Evolutionary conservation across 2,797 vertebrate species (phyloP).

Genomic region (Pipistrellus pipistrellus): DNA sequence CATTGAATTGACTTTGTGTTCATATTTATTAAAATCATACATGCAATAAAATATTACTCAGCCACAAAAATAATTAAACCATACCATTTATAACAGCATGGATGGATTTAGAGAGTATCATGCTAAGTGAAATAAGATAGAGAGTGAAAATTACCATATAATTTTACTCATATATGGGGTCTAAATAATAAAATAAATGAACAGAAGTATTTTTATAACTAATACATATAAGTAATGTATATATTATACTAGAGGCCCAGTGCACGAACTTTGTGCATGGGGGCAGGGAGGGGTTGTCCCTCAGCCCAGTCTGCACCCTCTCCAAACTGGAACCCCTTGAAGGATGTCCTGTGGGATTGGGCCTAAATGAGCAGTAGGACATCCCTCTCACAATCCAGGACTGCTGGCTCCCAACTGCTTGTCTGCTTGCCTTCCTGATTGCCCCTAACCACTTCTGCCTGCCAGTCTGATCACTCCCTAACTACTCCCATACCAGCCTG

Average conservation of each 20-base stretch:
- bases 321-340: no score
- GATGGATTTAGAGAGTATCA: neutral
- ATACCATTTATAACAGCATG: neutral
- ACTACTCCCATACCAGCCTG: no score
- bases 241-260: neutral
- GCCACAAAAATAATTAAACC: neutral
- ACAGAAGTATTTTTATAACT: neutral
- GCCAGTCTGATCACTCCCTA: no score
- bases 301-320: no score
- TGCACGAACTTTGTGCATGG: no score
- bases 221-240: neutral
- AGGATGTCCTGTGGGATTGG: no score
- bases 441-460: no score
- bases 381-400: no score
- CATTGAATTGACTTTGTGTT: neutral
- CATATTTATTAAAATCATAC: neutral
- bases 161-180: neutral
- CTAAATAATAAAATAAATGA: neutral
- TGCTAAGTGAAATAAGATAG: neutral
- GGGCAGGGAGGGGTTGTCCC: no score
- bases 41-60: neutral
- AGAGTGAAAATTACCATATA: neutral
- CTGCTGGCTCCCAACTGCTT: no score
- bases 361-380: no score
- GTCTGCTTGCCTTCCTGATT: no score